Evolutionary conservation across 2,888 invertebrate species (phyloP).

Genomic region (Spialia ferax): DNA sequence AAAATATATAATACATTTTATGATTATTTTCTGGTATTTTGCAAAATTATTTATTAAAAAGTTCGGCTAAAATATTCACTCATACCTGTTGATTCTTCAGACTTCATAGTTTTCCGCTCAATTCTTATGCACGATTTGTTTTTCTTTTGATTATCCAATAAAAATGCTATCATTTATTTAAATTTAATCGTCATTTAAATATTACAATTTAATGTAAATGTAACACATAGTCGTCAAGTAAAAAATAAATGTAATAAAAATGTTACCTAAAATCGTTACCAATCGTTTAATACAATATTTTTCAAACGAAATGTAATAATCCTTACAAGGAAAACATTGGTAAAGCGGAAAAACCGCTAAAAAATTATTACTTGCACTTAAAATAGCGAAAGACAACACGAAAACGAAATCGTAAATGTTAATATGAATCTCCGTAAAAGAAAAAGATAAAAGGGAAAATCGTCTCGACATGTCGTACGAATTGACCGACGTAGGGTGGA

Average conservation of each 20-base stretch:
- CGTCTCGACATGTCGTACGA: conserved; percentile 35
- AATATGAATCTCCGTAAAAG: conserved; percentile 30
- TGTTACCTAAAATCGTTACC: background rate
- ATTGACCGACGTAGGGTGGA: conserved; percentile 37
- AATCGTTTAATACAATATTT: background rate
- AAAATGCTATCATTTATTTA: too few relatives aligned
- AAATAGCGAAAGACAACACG: conserved; percentile 24
- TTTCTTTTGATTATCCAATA: conserved; percentile 7
- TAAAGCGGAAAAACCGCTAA: conserved; percentile 27
- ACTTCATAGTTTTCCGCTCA: conserved; percentile 13
- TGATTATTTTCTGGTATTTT: background rate
- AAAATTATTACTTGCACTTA: conserved; percentile 30
- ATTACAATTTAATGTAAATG: background rate
- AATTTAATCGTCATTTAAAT: background rate
- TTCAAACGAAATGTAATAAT: conserved; percentile 13
- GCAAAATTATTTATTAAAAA: background rate
- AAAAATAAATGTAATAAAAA: background rate
- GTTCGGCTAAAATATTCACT: conserved; percentile 11
- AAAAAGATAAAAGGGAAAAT: conserved; percentile 36
- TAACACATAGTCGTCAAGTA: background rate
- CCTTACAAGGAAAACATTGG: conserved; percentile 15
- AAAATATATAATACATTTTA: background rate
- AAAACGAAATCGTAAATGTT: conserved; percentile 40
- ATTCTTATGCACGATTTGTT: background rate
- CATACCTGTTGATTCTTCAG: conserved; percentile 36